phyloP scores from a whole-genome alignment of 2,113 vertebrate species.

The Crotophaga sulcirostris region DNA sequence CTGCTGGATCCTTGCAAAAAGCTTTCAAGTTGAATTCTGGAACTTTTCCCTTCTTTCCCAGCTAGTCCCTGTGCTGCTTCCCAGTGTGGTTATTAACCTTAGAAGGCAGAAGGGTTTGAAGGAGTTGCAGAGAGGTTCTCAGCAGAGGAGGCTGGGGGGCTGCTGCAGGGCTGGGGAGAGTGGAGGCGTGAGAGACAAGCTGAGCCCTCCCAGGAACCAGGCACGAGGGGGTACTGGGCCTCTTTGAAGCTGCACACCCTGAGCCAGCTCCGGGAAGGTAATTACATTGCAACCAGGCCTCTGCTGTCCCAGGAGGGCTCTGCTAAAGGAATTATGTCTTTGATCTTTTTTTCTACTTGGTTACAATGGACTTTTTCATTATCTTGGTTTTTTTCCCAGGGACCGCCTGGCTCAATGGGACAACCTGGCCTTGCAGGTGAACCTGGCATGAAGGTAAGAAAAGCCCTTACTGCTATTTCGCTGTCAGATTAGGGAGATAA shows the following conservation, averaged over 20 bases:
- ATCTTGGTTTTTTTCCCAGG: slow-evolving; percentile 69
- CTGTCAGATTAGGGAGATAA: background rate
- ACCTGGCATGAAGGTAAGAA: slow-evolving; percentile 88
- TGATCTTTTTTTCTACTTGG: slow-evolving; percentile 37
- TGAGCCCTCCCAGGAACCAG: background rate
- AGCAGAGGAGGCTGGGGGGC: background rate
- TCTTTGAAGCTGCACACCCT: background rate
- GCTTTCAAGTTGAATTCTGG: background rate
- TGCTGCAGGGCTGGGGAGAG: background rate
- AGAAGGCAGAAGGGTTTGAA: background rate
- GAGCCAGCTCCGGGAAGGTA: slow-evolving; percentile 28
- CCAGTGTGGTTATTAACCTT: background rate
- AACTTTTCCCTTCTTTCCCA: background rate
- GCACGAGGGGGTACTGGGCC: background rate
- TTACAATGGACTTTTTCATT: slow-evolving; percentile 46
- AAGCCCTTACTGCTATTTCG: background rate
- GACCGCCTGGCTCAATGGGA: slow-evolving; percentile 83
- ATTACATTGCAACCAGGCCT: slow-evolving; percentile 40
- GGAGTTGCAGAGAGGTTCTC: background rate
- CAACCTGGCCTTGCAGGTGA: slow-evolving; percentile 88
- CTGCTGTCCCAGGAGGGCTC: background rate
- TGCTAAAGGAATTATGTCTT: slow-evolving; percentile 58
- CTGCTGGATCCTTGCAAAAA: background rate
- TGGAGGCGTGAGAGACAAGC: background rate
- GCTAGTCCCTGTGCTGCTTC: background rate